Evolutionary conservation across 2,888 invertebrate species (phyloP), one percentile per base, ranked within the genome.

Genomic region (Tineola bisselliella): DNA sequence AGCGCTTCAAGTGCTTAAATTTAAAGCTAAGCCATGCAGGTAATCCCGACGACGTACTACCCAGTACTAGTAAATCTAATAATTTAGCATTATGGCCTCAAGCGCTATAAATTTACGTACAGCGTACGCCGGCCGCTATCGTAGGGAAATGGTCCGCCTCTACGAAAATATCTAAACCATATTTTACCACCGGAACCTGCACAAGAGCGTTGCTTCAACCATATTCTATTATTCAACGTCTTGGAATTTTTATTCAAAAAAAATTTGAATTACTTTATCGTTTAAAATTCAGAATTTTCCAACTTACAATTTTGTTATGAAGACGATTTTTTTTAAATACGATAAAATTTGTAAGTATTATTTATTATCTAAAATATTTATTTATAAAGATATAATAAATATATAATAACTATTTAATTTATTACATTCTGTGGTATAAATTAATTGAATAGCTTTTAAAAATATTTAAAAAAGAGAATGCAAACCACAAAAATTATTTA

Each of bases 81-180:
- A 58, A 58, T 58, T 58, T 58, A 58, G 58, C 58, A 58, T 58
- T 58, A 58, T 58, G 33, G 58, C 58, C 58, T 58, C 33, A 33
- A 33, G 58, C 58, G 58, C 58, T 58, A 58, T 58, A 58, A 58
- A 58, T 58, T 58, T 58, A 58, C 58, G 58, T 58, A 33, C 33
- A 58, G 17, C 58, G 58, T 33, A 17, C 58, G 25, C 54, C 54
- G 58, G 58, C 33, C 58, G 58, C 58, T 58, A 58, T 58, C 58
- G 58, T 33, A 31, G 17, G 58, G 13, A 58, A 58, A 58, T 58
- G 33, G 58, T 11, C 33, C 58, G 31, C 58, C 58, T 33, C 33
- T 33, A n/a, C 33, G 58, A 58, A 58, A 58, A 58, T 58, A 58
- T 58, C 31, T 58, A 15, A 58, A 58, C 58, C 58, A 58, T 58